Evolutionary conservation across 2,888 invertebrate species (phyloP), one percentile per base, ranked within the genome.

Genomic region (Augiades crinisus): DNA sequence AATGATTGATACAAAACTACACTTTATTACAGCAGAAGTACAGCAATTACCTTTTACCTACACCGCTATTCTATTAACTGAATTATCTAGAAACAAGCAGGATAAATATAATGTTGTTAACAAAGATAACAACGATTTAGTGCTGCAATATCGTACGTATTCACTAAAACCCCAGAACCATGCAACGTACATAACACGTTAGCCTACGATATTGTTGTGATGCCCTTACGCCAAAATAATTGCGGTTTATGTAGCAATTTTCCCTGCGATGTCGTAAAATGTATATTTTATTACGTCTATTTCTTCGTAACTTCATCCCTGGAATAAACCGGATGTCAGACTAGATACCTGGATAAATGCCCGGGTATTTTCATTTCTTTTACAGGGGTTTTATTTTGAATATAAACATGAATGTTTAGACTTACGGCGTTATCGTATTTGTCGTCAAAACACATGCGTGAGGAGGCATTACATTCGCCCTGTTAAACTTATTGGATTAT

Each of bases 241-340:
- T 82, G 81, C 77, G 74, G 80, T 82, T 83, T 81, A 83, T 79
- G 80, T 71, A 74, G 78, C 81, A 80, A 80, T 84, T 79, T 77
- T 68, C 77, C 70, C 67, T 69, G 73, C 72, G 69, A 73, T 77
- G 72, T 75, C 82, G 75, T 81, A 80, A 81, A 81, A 76, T 78
- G 73, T 78, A 80, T 78, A 79, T 78, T 81, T 81, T 78, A 81
- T 78, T 67, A 72, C 72, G 67, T 67, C 76, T 77, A 72, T 76
- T 72, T 66, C 70, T 75, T 72, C 72, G 72, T 72, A 70, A 67
- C 68, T 72, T 78, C 75, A 75, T 76, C 73, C 73, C 70, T 67
- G 68, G 66, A 52, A 52, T 52, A 52, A 52, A 52, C 45, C 51
- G 45, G 50, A 50, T 50, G 50, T 50, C 43, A 52, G 33, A 38